phyloP scores from a whole-genome alignment of 2,113 vertebrate genomes.

The Saguinus midas region DNA sequence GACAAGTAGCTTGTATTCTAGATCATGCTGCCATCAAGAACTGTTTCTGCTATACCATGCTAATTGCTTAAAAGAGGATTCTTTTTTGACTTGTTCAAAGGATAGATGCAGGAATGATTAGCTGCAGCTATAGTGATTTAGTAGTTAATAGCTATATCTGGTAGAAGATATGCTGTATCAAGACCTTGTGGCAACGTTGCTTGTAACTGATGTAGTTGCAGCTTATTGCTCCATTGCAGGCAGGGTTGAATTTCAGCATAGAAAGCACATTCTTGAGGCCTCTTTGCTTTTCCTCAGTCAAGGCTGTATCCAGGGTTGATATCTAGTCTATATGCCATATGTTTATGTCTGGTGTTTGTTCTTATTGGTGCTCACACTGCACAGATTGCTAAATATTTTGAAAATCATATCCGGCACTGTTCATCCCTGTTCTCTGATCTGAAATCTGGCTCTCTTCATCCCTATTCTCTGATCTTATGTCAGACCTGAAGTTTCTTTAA shows the following conservation, averaged over 20 bases:
- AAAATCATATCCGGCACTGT: neutral
- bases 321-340: neutral
- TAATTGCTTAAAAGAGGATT: conserved; percentile 25
- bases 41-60: neutral
- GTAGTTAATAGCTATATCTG: neutral
- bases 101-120: neutral
- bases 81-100: conserved; percentile 15
- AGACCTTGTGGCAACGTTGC: neutral
- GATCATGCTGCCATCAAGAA: neutral
- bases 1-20: neutral
- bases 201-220: neutral
- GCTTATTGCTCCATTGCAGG: neutral
- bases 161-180: neutral
- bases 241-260: neutral
- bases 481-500: neutral
- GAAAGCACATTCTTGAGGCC: neutral
- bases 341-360: neutral
- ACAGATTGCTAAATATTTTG: neutral
- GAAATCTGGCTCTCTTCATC: neutral
- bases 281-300: neutral
- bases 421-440: neutral
- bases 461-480: neutral
- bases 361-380: neutral
- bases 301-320: neutral
- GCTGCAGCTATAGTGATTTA: neutral